Evolutionary conservation across 2,113 vertebrate species (phyloP), one percentile per base, ranked within the genome.

Genomic region (Bolborhynchus lineola): DNA sequence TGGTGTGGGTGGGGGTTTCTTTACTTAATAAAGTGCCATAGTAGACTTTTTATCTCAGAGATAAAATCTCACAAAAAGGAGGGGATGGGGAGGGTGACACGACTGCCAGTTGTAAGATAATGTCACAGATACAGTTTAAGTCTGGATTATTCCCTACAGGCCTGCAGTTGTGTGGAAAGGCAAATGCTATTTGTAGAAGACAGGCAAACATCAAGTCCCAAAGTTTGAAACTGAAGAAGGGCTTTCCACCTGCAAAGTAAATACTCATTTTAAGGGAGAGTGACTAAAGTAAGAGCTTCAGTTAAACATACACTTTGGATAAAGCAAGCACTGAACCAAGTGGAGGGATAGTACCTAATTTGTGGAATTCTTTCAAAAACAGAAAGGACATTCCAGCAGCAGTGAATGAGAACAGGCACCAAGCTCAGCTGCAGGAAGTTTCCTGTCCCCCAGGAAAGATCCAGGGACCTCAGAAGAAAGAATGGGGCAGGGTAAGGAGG

Each of bases 171-270:
- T 42, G 64, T 49, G 46, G n/a, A 77, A 92, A 87, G 55, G 33
- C 39, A 93, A 93, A 67, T 15, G 35, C 26, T 70, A 3, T 52
- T 53, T 60, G 47, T 35, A 85, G 35, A 78, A 39, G 29, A 75
- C 15, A 71, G 62, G 42, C 50, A 97, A 94, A 83, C 21, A 93
- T 29, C 81, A 64, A 90, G 77, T 59, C 57, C 64, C 90, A 7
- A 83, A 78, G 59, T 62, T 89, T 69, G 81, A 47, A 46, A 78
- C 82, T 26, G 62, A 85, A 70, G 39, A 91, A 79, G 39, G 69
- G 55, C 65, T 93, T 81, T 78, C 69, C 42, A 52, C 55, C 68
- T 67, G 25, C 44, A 79, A 84, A 84, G 86, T 52, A 94, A 95
- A 95, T 44, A 90, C 9, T 47, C 60, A 60, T 2, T 59, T 24